A percentile compares a stretch with the other conserved stretches of the same genome.
phyloP scores from a whole-genome alignment of 2,797 vertebrate genomes.

The Odontamblyopus rebecca region DNA sequence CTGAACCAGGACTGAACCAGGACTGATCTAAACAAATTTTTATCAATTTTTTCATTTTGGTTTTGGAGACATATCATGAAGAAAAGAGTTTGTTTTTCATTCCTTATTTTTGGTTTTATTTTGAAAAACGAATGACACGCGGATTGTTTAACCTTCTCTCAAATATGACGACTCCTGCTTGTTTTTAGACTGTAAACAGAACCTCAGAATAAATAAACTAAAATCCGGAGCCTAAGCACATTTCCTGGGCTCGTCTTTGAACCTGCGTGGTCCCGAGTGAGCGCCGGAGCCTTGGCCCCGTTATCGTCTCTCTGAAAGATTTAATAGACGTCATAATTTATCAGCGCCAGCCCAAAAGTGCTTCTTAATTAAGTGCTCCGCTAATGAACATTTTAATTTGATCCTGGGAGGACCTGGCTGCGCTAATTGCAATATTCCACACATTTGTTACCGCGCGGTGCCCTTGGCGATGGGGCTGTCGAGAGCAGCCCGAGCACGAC shows the following conservation, averaged over 20 bases:
- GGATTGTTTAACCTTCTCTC: not conserved
- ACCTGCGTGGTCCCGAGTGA: constrained; percentile 85
- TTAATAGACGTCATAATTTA: constrained; percentile 99
- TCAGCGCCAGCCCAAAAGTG: constrained; percentile 99
- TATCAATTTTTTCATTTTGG: too few species aligned
- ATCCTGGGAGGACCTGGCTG: constrained; percentile 99
- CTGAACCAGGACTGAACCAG: too few species aligned
- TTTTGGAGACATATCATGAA: too few species aligned
- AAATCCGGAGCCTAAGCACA: constrained; percentile 64
- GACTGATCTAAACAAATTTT: too few species aligned
- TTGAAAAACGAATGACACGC: too few species aligned
- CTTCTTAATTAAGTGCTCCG: constrained; percentile 99
- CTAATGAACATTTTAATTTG: constrained; percentile 99
- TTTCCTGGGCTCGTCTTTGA: constrained; percentile 32
- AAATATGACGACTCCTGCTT: not conserved
- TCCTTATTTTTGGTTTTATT: too few species aligned
- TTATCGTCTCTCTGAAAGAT: constrained; percentile 94
- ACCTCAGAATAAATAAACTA: not conserved
- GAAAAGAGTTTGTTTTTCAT: too few species aligned
- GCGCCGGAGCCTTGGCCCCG: constrained; percentile 88
- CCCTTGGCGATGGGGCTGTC: constrained; percentile 98
- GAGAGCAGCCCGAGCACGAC: constrained; percentile 68
- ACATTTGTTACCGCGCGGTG: constrained; percentile 99
- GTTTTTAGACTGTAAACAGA: not conserved
- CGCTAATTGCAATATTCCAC: constrained; percentile 99